A percentile compares a stretch with the other conserved stretches of the same genome.
Evolutionary conservation across 2,113 vertebrate species (phyloP).

Genomic region (Gallinago paraguaiae): DNA sequence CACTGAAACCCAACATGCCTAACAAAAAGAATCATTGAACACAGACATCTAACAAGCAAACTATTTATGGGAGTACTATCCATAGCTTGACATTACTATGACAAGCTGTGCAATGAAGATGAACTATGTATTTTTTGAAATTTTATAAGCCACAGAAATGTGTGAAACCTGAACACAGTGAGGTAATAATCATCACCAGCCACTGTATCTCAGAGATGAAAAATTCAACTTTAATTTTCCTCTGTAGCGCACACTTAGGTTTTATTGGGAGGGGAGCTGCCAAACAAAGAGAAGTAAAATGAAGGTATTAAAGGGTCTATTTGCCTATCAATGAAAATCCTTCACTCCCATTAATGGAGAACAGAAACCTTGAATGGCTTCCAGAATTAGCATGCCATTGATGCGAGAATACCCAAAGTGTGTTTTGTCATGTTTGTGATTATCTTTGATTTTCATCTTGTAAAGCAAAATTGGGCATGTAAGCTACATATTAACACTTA

Average conservation of each 20-base stretch:
- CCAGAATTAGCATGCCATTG: conserved; percentile 52
- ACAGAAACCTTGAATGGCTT: conserved; percentile 57
- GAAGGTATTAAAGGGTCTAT: conserved; percentile 7
- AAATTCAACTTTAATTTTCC: conserved; percentile 50
- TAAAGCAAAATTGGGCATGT: conserved; percentile 35
- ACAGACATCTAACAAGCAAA: neutral
- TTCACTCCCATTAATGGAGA: conserved; percentile 42
- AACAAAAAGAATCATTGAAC: neutral
- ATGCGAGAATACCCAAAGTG: neutral
- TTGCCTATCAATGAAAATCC: conserved; percentile 43
- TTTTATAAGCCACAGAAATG: conserved; percentile 39
- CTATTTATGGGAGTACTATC: neutral
- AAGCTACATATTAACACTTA: neutral
- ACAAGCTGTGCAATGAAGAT: neutral
- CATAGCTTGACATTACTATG: neutral
- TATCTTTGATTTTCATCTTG: conserved; percentile 54
- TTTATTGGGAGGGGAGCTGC: conserved; percentile 22
- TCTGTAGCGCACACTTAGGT: neutral
- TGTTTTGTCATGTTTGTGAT: conserved; percentile 45
- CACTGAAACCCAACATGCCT: neutral
- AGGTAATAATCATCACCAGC: conserved; percentile 48
- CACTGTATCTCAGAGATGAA: conserved; percentile 51
- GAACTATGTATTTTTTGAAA: neutral
- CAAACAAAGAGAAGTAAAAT: conserved; percentile 55
- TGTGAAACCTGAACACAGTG: conserved; percentile 12